These are phyloP conservation scores for Habrosyne pyritoides DNA, from an alignment of 2,888 invertebrate species.

Conservation along the genomic window DNA sequence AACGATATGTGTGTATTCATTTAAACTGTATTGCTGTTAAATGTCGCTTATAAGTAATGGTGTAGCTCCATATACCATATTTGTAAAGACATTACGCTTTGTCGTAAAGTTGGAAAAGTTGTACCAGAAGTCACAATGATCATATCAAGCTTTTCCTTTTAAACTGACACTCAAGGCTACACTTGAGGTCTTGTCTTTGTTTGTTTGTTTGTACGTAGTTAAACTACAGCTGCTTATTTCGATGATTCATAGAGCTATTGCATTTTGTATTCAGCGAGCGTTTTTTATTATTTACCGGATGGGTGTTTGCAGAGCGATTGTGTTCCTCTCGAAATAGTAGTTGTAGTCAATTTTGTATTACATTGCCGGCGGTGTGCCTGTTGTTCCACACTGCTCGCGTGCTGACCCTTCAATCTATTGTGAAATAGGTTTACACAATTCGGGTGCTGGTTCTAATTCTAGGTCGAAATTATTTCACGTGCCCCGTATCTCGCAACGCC, in stretches of 20 bases:
- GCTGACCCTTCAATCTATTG: no score
- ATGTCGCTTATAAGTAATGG: background rate
- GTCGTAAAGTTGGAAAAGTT: background rate
- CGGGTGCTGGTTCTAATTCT: no score
- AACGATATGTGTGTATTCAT: no score
- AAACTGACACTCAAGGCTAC: background rate
- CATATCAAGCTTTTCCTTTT: slow-evolving; percentile 1
- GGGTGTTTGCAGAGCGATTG: no score
- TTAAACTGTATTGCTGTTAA: no score
- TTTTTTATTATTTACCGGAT: background rate
- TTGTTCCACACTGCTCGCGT: no score
- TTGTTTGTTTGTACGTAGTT: background rate
- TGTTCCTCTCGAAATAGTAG: no score
- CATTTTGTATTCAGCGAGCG: background rate
- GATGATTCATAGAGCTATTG: background rate
- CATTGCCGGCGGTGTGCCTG: no score
- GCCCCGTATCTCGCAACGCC: no score
- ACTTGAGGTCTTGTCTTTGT: background rate
- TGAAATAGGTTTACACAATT: no score
- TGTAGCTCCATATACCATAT: background rate
- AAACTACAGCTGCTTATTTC: background rate
- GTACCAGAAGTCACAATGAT: slow-evolving; percentile 2
- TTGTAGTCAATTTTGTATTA: no score
- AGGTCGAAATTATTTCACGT: no score
- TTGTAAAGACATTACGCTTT: background rate